phyloP scores from a whole-genome alignment of 2,113 vertebrate species.

The Tringa solitaria region DNA sequence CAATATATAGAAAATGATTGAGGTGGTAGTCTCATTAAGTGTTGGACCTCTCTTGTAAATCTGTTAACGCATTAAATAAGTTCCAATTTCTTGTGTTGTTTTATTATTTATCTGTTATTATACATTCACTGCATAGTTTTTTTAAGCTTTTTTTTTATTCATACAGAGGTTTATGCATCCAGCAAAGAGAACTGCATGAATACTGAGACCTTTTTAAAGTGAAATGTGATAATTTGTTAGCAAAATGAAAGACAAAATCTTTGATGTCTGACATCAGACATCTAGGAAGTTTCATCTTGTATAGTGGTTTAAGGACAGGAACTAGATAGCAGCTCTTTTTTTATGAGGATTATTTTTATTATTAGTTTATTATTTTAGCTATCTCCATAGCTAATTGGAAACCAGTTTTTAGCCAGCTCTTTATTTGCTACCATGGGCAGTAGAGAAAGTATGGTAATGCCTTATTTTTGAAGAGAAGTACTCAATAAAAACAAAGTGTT shows the following conservation, averaged over 20 bases:
- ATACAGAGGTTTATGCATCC: not conserved
- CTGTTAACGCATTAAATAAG: not conserved
- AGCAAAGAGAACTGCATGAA: not conserved
- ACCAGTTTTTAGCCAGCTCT: not conserved
- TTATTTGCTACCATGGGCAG: not conserved
- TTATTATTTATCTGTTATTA: not conserved
- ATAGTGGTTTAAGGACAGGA: not conserved
- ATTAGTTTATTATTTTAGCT: too few relatives aligned
- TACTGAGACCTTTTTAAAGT: not conserved
- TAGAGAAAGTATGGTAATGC: not conserved
- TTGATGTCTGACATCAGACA: not conserved
- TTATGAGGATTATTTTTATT: not conserved
- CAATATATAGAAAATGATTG: not conserved
- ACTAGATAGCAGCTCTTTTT: not conserved
- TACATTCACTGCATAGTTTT: rapidly evolving
- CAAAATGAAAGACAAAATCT: not conserved
- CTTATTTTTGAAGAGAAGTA: not conserved
- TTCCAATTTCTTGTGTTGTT: not conserved
- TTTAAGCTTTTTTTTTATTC: not conserved
- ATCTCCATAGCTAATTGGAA: not conserved
- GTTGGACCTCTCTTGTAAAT: not conserved
- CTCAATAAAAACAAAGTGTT: not conserved
- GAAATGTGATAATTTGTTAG: not conserved
- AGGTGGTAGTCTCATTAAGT: not conserved
- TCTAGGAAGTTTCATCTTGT: not conserved